A percentile compares a stretch with the other conserved stretches of the same genome.
Evolutionary conservation across 2,113 vertebrate genomes (phyloP).

Genomic region (Mobula hypostoma): DNA sequence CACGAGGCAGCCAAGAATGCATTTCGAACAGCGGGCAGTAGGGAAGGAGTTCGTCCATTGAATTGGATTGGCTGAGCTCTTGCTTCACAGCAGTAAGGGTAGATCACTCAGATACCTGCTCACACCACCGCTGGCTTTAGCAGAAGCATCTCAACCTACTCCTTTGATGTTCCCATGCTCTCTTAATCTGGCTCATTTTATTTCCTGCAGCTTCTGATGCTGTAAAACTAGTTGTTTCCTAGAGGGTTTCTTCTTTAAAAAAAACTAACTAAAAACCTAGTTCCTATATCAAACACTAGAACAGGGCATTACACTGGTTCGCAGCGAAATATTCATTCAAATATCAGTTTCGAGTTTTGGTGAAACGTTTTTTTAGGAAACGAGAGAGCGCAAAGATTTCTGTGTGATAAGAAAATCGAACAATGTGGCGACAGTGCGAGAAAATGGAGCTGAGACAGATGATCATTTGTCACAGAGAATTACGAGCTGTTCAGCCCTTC

Average conservation of each 20-base stretch:
- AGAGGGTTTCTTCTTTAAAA: not conserved
- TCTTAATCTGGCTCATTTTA: not conserved
- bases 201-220: not conserved
- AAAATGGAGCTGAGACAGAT: too few species aligned
- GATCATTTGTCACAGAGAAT: too few species aligned
- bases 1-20: not conserved
- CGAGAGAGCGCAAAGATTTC: too few species aligned
- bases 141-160: not conserved
- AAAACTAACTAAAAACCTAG: not conserved
- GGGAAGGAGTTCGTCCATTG: not conserved
- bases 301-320: not conserved
- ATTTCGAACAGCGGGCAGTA: not conserved
- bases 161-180: not conserved
- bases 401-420: too few species aligned
- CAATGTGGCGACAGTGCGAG: too few species aligned
- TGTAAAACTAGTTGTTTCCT: not conserved
- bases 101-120: not conserved
- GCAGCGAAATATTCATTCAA: not conserved
- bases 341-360: not conserved
- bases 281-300: not conserved
- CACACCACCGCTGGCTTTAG: not conserved
- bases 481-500: too few species aligned
- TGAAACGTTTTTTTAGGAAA: not conserved
- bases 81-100: not conserved
- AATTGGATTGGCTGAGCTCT: not conserved